Evolutionary conservation across 2,113 vertebrate species (phyloP).

Genomic region (Ancistrus triradiatus): DNA sequence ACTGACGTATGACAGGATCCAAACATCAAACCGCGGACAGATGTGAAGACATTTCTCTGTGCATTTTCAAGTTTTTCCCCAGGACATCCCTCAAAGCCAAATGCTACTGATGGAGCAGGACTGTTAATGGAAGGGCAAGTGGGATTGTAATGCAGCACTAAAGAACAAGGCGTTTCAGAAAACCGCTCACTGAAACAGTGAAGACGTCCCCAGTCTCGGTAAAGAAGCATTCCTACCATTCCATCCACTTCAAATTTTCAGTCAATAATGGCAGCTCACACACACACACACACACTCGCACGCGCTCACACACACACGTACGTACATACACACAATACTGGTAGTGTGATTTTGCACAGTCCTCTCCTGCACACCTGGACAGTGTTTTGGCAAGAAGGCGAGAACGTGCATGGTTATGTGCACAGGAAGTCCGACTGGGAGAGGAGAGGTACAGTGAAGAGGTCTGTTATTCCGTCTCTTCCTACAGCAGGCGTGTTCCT

Average conservation of each 20-base stretch:
- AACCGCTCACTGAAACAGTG: slow-evolving; percentile 34
- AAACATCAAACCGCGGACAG: slow-evolving; percentile 38
- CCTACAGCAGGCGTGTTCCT: slow-evolving; percentile 54
- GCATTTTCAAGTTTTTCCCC: slow-evolving; percentile 55
- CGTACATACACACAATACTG: slow-evolving; percentile 64
- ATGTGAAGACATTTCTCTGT: slow-evolving; percentile 37
- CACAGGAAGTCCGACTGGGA: slow-evolving; percentile 57
- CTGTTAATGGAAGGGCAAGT: slow-evolving; percentile 40
- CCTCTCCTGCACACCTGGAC: slow-evolving; percentile 44
- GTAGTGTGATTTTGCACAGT: slow-evolving; percentile 59
- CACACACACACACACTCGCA: background rate
- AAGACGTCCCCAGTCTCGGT: slow-evolving; percentile 4
- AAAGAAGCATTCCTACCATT: slow-evolving; percentile 4
- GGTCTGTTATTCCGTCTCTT: slow-evolving; percentile 64
- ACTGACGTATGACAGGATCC: slow-evolving; percentile 32
- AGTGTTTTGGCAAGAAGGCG: slow-evolving; percentile 43
- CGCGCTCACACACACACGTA: slow-evolving; percentile 40
- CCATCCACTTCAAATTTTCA: slow-evolving; percentile 53
- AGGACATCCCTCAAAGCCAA: slow-evolving; percentile 53
- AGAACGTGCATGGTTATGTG: slow-evolving; percentile 53
- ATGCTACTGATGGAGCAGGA: slow-evolving; percentile 45
- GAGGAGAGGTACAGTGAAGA: slow-evolving; percentile 70
- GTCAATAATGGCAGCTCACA: slow-evolving; percentile 56
- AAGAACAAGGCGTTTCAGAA: slow-evolving; percentile 43
- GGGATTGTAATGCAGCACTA: slow-evolving; percentile 29